phyloP scores from a whole-genome alignment of 2,797 vertebrate genomes.

The Champsocephalus esox region DNA sequence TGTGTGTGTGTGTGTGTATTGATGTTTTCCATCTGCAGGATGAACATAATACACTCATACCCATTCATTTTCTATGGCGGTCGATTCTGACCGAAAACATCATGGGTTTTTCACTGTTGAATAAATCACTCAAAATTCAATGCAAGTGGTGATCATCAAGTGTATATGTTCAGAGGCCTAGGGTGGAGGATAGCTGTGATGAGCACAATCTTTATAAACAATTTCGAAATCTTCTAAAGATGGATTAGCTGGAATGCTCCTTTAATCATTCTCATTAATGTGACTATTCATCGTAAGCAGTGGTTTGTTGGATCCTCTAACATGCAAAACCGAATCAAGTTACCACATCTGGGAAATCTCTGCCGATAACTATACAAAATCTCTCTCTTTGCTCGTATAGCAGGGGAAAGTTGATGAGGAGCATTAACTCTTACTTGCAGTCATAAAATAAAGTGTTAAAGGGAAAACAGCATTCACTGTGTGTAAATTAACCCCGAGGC shows the following conservation, averaged over 20 bases:
- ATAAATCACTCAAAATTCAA: too few species aligned
- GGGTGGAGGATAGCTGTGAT: neutral
- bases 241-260: neutral
- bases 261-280: neutral
- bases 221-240: neutral
- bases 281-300: neutral
- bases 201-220: neutral
- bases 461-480: conserved; percentile 61
- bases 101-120: too few species aligned
- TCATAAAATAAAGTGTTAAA: conserved; percentile 78
- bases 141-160: too few species aligned
- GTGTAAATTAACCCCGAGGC: conserved; percentile 56
- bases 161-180: too few species aligned
- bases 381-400: conserved; percentile 1
- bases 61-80: too few species aligned
- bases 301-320: neutral
- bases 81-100: too few species aligned
- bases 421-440: conserved; percentile 75
- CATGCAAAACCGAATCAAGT: rapidly evolving
- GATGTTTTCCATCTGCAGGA: too few species aligned
- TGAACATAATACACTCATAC: too few species aligned
- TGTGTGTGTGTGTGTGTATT: too few species aligned
- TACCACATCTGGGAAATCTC: neutral
- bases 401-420: conserved; percentile 71
- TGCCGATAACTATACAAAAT: neutral